Evolutionary conservation across 2,113 vertebrate species (phyloP), one percentile per base, ranked within the genome.

Genomic region (Naja naja): DNA sequence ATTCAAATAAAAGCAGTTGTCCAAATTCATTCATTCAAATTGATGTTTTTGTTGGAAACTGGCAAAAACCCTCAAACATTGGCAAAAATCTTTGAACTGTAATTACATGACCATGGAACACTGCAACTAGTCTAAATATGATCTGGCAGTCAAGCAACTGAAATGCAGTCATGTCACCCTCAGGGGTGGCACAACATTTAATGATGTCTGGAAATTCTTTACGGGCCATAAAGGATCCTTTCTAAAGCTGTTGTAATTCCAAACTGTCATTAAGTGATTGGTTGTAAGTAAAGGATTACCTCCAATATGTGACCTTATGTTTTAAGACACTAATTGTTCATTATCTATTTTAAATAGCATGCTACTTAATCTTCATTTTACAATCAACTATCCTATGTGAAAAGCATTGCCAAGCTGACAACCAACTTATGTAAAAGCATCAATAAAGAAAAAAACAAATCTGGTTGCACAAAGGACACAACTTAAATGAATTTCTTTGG

Each of bases 401-500:
- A 58, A 89, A 56, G 43, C 34, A 90, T 4, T 93, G 47, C n/a
- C 18, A 47, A 55, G 69, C 18, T 39, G 18, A 81, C 6, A 3
- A 81, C 74, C 74, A 34, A 81, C 18, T 90, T 49, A 74, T 49
- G n/a, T 90, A 34, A 85, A 45, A 14, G n/a, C 81, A 93, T 90
- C 56, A 93, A 64, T 53, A 93, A 90, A 93, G 87, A 87, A 93
- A 53, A 90, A 52, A 90, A 16, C 45, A 64, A 90, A 89, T 34
- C 39, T 49, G n/a, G 47, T 25, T 89, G 43, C 27, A 58, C 43
- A 92, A 81, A 89, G 43, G 27, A 43, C 89, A 90, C n/a, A 90
- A n/a, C 6, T 34, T 30, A 53, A 86, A 90, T 54, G 9, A 49
- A 54, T 64, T 86, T 27, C 14, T 52, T 9, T 25, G 45, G n/a